These are phyloP conservation scores for Leucosticte australis DNA, from an alignment of 2,113 vertebrate species.

Conservation along the genomic window DNA sequence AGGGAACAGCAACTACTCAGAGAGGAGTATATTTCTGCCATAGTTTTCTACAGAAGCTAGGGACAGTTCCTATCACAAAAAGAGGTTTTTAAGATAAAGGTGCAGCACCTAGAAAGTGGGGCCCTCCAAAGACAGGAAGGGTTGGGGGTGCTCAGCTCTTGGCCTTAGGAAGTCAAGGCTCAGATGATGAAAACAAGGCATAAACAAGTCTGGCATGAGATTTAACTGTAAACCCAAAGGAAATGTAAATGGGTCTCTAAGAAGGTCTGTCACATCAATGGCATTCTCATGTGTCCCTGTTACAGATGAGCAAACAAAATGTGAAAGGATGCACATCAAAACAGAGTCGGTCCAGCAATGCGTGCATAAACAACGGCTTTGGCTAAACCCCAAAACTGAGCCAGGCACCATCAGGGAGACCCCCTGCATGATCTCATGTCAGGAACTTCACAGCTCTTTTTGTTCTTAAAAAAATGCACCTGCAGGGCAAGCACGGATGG, in stretches of 20 bases:
- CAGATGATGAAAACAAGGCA: neutral
- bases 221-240: neutral
- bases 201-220: neutral
- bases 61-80: no score
- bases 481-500: neutral
- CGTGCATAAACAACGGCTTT: neutral
- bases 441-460: neutral
- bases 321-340: neutral
- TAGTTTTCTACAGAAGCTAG: neutral
- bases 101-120: neutral
- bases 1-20: neutral
- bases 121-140: neutral
- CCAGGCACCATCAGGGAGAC: neutral
- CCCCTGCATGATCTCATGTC: neutral
- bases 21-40: neutral
- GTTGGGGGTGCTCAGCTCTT: neutral
- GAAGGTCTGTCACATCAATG: neutral
- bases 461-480: neutral
- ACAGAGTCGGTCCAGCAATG: fast-evolving
- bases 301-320: neutral
- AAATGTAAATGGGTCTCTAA: neutral
- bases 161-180: neutral
- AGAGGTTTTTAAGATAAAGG: neutral
- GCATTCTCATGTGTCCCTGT: fast-evolving
- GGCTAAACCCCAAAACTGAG: neutral